phyloP scores from a whole-genome alignment of 2,888 invertebrate genomes.

The Drosophila mimica region DNA sequence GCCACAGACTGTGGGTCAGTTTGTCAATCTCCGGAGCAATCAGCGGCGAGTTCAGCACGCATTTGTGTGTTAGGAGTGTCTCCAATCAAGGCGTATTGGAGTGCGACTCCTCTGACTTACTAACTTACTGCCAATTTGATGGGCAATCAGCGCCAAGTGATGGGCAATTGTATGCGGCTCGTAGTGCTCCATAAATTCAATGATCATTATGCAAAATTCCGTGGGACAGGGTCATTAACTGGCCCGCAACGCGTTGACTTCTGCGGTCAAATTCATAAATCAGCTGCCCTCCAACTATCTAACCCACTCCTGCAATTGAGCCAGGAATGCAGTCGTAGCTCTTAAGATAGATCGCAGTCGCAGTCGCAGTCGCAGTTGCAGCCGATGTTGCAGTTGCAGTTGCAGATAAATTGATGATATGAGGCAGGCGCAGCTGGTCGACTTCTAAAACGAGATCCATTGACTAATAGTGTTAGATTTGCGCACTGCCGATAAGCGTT shows the following conservation, averaged over 20 bases:
- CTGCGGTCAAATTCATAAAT: slow-evolving; percentile 78
- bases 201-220: slow-evolving; percentile 49
- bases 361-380: slow-evolving; percentile 28
- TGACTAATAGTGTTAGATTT: slow-evolving; percentile 79
- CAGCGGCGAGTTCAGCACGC: slow-evolving; percentile 25
- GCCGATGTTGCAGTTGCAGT: slow-evolving; percentile 17
- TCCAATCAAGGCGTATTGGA: slow-evolving; percentile 40
- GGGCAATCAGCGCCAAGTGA: slow-evolving; percentile 53
- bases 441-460: slow-evolving; percentile 60
- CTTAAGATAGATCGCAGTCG: slow-evolving; percentile 52
- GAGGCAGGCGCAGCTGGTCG: slow-evolving; percentile 57
- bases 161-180: slow-evolving; percentile 40
- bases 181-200: slow-evolving; percentile 38
- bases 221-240: slow-evolving; percentile 74
- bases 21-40: slow-evolving; percentile 57
- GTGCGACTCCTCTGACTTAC: slow-evolving; percentile 51
- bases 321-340: slow-evolving; percentile 67
- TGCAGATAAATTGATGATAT: slow-evolving; percentile 76
- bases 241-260: slow-evolving; percentile 55
- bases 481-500: slow-evolving; percentile 69
- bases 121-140: slow-evolving; percentile 69
- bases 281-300: slow-evolving; percentile 52
- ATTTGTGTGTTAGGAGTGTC: slow-evolving; percentile 60
- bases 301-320: slow-evolving; percentile 37
- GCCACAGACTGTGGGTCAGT: slow-evolving; percentile 59